Evolutionary conservation across 2,888 invertebrate species (phyloP).

Genomic region (Andrena chrysosceles): DNA sequence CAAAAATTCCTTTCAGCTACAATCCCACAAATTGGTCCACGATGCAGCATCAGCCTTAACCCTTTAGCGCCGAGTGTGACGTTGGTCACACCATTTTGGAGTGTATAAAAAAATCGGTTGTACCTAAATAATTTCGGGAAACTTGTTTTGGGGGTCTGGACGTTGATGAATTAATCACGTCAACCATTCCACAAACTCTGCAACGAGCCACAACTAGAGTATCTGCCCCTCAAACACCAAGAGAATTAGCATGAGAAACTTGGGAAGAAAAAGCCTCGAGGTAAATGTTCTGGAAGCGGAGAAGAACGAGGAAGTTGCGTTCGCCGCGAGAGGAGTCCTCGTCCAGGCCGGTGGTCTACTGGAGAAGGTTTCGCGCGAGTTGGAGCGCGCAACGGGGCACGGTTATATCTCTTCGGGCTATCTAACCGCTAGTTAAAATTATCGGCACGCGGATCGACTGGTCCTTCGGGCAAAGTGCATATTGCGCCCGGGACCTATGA

Average conservation of each 20-base stretch:
- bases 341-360: background rate
- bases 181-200: no score
- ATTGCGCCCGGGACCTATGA: conserved; percentile 36
- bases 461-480: conserved; percentile 50
- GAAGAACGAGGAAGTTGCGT: conserved; percentile 19
- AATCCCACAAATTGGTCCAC: no score
- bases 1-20: no score
- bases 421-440: conserved; percentile 67
- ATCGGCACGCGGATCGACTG: conserved; percentile 58
- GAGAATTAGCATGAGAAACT: background rate
- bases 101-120: no score
- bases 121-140: no score
- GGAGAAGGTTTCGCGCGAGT: background rate
- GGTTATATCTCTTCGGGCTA: conserved; percentile 47
- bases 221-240: no score
- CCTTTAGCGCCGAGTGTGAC: no score
- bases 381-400: conserved; percentile 7
- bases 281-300: background rate
- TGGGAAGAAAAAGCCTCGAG: background rate
- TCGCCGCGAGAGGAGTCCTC: background rate
- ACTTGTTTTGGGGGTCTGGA: no score
- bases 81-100: no score
- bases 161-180: no score
- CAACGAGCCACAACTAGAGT: no score
- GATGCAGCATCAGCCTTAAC: no score